Evolutionary conservation across 2,113 vertebrate genomes (phyloP).

Genomic region (Thermophis baileyi): DNA sequence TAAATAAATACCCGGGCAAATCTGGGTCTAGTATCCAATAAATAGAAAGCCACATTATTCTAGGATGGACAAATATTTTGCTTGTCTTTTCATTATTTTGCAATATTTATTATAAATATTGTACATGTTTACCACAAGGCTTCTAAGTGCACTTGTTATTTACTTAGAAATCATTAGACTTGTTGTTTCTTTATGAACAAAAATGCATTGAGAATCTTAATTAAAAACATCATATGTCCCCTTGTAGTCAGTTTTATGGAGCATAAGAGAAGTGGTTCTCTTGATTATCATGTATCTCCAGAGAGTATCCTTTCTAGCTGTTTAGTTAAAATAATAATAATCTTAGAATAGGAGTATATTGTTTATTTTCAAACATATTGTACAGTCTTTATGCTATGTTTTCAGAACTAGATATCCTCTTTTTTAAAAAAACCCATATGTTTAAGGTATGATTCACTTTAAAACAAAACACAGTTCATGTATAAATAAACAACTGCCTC

Average conservation of each 20-base stretch:
- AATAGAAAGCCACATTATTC: neutral
- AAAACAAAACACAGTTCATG: neutral
- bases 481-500: neutral
- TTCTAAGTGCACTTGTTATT: neutral
- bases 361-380: neutral
- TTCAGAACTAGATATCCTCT: neutral
- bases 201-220: neutral
- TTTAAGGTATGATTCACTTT: neutral
- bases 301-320: neutral
- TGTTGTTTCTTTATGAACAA: neutral
- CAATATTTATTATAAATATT: neutral
- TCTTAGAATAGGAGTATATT: neutral
- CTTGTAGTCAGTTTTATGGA: slow-evolving; percentile 8
- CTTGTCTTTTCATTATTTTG: neutral
- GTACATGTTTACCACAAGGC: neutral
- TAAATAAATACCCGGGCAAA: too few species aligned
- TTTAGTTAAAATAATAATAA: slow-evolving; percentile 1
- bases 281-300: neutral
- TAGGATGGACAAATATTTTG: neutral
- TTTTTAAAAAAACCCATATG: neutral
- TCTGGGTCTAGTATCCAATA: too few species aligned
- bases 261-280: neutral
- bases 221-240: neutral
- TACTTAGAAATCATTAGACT: neutral
- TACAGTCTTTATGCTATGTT: neutral